These are phyloP conservation scores for Abrostola triplasia DNA, from an alignment of 2,888 invertebrate genomes.

Conservation along the genomic window DNA sequence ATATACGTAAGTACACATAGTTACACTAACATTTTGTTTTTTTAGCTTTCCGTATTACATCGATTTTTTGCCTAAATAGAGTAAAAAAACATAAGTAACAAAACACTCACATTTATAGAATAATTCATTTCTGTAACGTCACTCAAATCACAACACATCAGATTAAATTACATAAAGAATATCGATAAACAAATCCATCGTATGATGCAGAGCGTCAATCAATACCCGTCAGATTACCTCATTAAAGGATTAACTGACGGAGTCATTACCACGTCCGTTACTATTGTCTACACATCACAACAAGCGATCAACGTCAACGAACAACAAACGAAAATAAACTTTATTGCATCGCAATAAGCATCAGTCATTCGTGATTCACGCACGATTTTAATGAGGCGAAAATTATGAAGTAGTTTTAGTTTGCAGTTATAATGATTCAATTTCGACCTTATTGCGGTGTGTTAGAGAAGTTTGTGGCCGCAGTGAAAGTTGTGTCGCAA, in stretches of 20 bases:
- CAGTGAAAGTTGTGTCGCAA: conserved; percentile 64
- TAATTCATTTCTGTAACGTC: conserved; percentile 26
- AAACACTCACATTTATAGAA: conserved; percentile 5
- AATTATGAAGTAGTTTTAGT: conserved; percentile 56
- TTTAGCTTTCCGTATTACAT: too few species aligned
- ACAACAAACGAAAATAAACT: conserved; percentile 56
- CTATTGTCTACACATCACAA: conserved; percentile 60
- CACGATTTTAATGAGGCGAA: conserved; percentile 68
- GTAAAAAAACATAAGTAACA: background rate
- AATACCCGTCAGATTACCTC: conserved; percentile 74
- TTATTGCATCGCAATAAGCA: conserved; percentile 57
- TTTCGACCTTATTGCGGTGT: conserved; percentile 7
- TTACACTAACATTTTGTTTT: too few species aligned
- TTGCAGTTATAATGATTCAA: background rate
- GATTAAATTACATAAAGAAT: conserved; percentile 30
- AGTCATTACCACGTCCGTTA: conserved; percentile 63
- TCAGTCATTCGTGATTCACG: conserved; percentile 58
- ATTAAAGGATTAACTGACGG: conserved; percentile 68
- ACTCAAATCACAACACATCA: conserved; percentile 7
- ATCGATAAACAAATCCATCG: conserved; percentile 43
- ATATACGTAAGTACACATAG: too few species aligned
- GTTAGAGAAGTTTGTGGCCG: conserved; percentile 19
- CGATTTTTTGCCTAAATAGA: too few species aligned
- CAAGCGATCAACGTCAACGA: conserved; percentile 57
- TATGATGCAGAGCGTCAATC: conserved; percentile 62